Percentiles rank a stretch among this genome's conserved stretches.
Conservation (phyloP, 2,888 invertebrate species). For the Drosophila mulleri region DNA sequence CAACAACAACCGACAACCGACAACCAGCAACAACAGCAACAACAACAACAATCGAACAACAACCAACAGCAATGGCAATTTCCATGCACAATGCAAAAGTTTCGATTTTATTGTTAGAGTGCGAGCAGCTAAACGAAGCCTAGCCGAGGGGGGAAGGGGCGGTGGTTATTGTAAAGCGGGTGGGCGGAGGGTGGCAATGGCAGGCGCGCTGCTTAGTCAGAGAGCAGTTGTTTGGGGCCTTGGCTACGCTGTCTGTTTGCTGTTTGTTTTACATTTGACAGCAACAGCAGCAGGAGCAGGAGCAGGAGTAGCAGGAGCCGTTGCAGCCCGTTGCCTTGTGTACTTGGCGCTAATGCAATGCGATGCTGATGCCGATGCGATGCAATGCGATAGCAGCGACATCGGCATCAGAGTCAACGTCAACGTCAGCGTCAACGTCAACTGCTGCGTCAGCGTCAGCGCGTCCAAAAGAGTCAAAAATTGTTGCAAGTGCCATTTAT, state of each 20-base stretch:
- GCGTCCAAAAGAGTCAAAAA: slow-evolving; percentile 65
- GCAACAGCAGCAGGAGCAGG: slow-evolving; percentile 16
- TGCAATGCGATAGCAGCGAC: slow-evolving; percentile 50
- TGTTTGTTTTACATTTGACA: slow-evolving; percentile 68
- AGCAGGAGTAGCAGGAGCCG: slow-evolving; percentile 1
- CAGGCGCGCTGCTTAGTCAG: not conserved
- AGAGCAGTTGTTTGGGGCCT: not conserved
- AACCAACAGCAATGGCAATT: slow-evolving; percentile 58
- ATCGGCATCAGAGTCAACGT: slow-evolving; percentile 16
- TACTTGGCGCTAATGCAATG: slow-evolving; percentile 65
- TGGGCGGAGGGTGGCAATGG: not conserved
- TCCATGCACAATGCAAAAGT: slow-evolving; percentile 77
- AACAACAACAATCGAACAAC: slow-evolving; percentile 29
- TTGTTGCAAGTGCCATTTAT: slow-evolving; percentile 74
- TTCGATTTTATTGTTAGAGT: slow-evolving; percentile 74
- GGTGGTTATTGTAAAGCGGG: no score
- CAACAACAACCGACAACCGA: slow-evolving; percentile 8
- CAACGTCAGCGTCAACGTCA: slow-evolving; percentile 54
- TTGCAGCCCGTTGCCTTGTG: slow-evolving; percentile 35
- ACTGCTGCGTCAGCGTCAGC: slow-evolving; percentile 26
- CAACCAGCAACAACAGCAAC: not conserved
- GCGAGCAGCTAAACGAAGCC: slow-evolving; percentile 39
- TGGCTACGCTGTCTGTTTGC: slow-evolving; percentile 46
- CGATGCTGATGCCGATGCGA: slow-evolving; percentile 32
- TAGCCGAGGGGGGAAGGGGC: not conserved